These are phyloP conservation scores for Drosophila subobscura DNA, from an alignment of 1,140 invertebrate species.

Conservation along the genomic window DNA sequence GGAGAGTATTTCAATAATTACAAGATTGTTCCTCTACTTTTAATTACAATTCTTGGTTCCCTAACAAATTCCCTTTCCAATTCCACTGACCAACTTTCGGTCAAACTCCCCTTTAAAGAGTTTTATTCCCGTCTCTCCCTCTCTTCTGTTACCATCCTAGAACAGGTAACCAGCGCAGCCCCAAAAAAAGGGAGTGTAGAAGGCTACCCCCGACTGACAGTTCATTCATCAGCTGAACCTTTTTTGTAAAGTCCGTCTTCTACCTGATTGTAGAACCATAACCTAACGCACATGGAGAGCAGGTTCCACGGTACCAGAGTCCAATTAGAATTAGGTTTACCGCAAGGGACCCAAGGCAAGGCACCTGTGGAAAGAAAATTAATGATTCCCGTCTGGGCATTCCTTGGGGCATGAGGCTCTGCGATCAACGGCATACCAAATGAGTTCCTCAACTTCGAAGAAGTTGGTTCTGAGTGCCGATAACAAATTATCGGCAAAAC, in stretches of 20 bases:
- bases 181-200: slow-evolving; percentile 7
- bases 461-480: slow-evolving; percentile 4
- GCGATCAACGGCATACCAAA: slow-evolving; percentile 29
- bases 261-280: slow-evolving; percentile 50
- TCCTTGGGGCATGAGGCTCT: background rate
- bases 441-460: slow-evolving; percentile 15
- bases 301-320: slow-evolving; percentile 24
- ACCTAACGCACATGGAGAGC: slow-evolving; percentile 51
- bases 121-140: no score
- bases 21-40: no score
- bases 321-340: slow-evolving; percentile 55
- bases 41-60: no score
- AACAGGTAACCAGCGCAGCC: slow-evolving; percentile 35
- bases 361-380: slow-evolving; percentile 35
- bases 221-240: slow-evolving; percentile 49
- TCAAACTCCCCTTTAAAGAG: background rate
- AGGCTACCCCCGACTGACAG: slow-evolving; percentile 32
- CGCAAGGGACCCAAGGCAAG: slow-evolving; percentile 4
- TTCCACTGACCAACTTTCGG: background rate
- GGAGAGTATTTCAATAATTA: background rate
- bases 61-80: no score
- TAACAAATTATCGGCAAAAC: slow-evolving; percentile 32
- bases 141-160: background rate
- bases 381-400: slow-evolving; percentile 35
- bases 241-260: slow-evolving; percentile 13